Evolutionary conservation across 2,113 vertebrate species (phyloP).

Genomic region (Aptenodytes patagonicus): DNA sequence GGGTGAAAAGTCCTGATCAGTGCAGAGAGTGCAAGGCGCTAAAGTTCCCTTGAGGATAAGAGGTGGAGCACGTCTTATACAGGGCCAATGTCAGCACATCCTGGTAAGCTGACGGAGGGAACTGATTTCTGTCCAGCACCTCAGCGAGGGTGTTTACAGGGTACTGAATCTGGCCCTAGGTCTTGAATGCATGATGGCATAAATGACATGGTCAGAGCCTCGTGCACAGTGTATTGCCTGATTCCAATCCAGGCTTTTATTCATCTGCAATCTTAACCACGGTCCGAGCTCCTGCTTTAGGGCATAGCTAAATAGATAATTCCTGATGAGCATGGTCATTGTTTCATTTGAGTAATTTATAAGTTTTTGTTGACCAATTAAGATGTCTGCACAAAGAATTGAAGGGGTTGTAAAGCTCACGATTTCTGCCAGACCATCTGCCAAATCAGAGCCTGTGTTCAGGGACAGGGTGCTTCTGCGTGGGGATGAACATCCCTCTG

Average conservation of each 20-base stretch:
- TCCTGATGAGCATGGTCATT: background rate
- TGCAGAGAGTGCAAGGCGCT: background rate
- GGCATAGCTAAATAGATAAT: background rate
- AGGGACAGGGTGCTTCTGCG: background rate
- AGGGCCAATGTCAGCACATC: fast-evolving
- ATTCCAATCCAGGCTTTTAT: background rate
- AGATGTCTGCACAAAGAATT: background rate
- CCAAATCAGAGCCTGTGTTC: background rate
- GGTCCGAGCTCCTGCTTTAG: background rate
- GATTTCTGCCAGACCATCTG: background rate
- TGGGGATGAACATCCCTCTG: background rate
- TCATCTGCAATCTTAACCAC: background rate
- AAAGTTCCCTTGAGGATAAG: background rate
- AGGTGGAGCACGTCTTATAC: fast-evolving
- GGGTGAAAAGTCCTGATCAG: no score
- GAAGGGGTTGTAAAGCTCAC: background rate
- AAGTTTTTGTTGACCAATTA: background rate
- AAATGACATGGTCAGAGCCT: background rate
- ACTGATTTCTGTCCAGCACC: background rate
- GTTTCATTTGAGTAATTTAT: background rate
- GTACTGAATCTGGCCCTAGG: background rate
- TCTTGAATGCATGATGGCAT: background rate
- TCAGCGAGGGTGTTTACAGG: background rate
- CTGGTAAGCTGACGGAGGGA: background rate
- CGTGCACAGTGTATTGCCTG: background rate